Conservation (phyloP, 2,888 invertebrate species). For the Agrochola lychnidis region DNA sequence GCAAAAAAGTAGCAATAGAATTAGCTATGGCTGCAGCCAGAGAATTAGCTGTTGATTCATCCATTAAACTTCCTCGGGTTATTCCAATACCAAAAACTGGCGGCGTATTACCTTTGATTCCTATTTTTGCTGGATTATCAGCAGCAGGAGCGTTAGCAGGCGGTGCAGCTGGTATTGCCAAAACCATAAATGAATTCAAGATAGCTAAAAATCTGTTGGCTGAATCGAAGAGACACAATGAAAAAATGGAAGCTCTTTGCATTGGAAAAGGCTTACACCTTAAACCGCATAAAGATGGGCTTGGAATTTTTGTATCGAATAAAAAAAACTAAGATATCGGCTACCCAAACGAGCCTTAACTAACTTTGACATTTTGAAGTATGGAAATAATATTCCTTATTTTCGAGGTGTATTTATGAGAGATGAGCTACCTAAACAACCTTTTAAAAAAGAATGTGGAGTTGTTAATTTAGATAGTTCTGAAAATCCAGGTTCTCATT, state of each 20-base stretch:
- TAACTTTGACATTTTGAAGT: conserved; percentile 3
- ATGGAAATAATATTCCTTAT: conserved; percentile 10
- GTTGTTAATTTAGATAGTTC: background rate
- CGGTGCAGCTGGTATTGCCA: background rate
- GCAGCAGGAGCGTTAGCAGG: background rate
- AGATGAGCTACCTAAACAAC: conserved; percentile 1
- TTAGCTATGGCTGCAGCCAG: background rate
- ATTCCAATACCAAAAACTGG: background rate
- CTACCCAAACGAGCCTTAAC: background rate
- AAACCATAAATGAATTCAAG: background rate
- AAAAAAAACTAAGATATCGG: too few species aligned
- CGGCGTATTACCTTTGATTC: background rate
- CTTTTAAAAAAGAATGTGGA: background rate
- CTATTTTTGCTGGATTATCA: background rate
- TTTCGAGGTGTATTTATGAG: conserved; percentile 13
- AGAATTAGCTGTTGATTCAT: too few species aligned
- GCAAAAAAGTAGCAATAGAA: background rate
- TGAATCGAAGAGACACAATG: background rate
- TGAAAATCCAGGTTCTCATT: background rate
- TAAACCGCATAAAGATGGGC: background rate
- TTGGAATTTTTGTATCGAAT: too few species aligned
- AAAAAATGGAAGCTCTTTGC: background rate
- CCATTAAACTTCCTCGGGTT: too few species aligned
- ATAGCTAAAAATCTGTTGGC: background rate
- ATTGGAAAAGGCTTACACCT: background rate